Conservation (phyloP, 2,888 invertebrate genomes). For the Notodonta dromedarius region DNA sequence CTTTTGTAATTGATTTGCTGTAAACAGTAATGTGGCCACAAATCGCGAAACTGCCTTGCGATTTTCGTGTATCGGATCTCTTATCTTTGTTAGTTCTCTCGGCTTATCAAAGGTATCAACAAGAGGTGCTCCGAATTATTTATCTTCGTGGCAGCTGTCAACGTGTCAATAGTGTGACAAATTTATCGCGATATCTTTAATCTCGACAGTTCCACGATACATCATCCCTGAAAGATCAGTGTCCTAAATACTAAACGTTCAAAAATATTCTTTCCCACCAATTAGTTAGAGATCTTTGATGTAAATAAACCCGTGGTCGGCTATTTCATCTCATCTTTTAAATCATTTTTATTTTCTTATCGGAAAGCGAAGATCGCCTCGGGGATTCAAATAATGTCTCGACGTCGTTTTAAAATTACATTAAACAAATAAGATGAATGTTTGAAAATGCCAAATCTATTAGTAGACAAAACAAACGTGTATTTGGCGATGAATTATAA, state of each 20-base stretch:
- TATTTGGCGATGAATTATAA: slow-evolving; percentile 19
- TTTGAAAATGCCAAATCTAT: slow-evolving; percentile 27
- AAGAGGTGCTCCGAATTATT: slow-evolving; percentile 50
- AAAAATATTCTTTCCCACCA: slow-evolving; percentile 26
- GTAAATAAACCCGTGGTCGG: slow-evolving; percentile 25
- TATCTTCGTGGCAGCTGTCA: slow-evolving; percentile 71
- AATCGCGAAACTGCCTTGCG: slow-evolving; percentile 30
- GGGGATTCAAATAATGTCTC: slow-evolving; percentile 46
- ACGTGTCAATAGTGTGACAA: slow-evolving; percentile 65
- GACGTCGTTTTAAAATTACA: slow-evolving; percentile 36
- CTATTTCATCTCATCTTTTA: slow-evolving; percentile 38
- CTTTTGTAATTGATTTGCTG: slow-evolving; percentile 15
- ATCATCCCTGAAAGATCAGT: slow-evolving; percentile 32
- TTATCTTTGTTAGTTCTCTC: slow-evolving; percentile 50
- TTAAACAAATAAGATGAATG: slow-evolving; percentile 43
- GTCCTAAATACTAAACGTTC: slow-evolving; percentile 1
- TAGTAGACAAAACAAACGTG: slow-evolving; percentile 13
- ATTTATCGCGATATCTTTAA: slow-evolving; percentile 60
- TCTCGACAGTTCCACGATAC: slow-evolving; percentile 35
- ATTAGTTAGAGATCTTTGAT: slow-evolving; percentile 39
- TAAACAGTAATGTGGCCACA: slow-evolving; percentile 33
- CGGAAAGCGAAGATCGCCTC: slow-evolving; percentile 50
- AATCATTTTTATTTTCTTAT: slow-evolving; percentile 51
- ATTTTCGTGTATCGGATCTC: slow-evolving; percentile 31
- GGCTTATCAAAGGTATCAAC: slow-evolving; percentile 57